Evolutionary conservation across 2,888 invertebrate species (phyloP), one percentile per base, ranked within the genome.

Genomic region (Celastrina argiolus): DNA sequence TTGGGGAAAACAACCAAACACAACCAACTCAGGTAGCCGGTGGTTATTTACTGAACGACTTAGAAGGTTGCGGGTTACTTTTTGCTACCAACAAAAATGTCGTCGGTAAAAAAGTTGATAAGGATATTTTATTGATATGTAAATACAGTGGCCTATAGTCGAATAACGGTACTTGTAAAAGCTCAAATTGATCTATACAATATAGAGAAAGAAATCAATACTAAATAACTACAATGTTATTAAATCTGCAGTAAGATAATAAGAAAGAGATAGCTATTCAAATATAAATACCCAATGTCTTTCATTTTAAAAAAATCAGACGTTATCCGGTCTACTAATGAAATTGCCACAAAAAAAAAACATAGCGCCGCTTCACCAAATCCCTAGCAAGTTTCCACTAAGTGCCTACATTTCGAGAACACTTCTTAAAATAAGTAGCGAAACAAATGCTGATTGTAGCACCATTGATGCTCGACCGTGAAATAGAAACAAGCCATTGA

Each of bases 401-500:
- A 51, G 22, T 58, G n/a, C n/a, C n/a, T n/a, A 58, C 31, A n/a
- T 31, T 16, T 31, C 56, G n/a, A 31, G 31, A 31, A 31, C 31
- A 31, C 58, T 18, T 59, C 4, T 70, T 68, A 73, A 65, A 64
- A 73, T 69, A 73, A 71, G 75, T 72, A 75, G 75, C 74, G 73
- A 70, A 71, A 74, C 75, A 67, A 72, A 70, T 66, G 70, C 70
- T 74, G 76, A 71, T 75, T 56, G 75, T 80, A 26, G 31, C 1
- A 14, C 85, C 75, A 82, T 86, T 85, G 82, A 84, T 71, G 74
- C 72, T 74, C 75, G 67, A 75, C 79, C 87, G 82, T 88, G 85
- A 84, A 88, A 87, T 83, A 85, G 87, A 84, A 88, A 88, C 83
- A 82, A 75, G 68, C 83, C 78, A 85, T 88, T 88, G 78, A 87